These are phyloP conservation scores for Bergia puertoricense DNA, from an alignment of 92 coral and sea anemone genomes.

Conservation along the genomic window DNA sequence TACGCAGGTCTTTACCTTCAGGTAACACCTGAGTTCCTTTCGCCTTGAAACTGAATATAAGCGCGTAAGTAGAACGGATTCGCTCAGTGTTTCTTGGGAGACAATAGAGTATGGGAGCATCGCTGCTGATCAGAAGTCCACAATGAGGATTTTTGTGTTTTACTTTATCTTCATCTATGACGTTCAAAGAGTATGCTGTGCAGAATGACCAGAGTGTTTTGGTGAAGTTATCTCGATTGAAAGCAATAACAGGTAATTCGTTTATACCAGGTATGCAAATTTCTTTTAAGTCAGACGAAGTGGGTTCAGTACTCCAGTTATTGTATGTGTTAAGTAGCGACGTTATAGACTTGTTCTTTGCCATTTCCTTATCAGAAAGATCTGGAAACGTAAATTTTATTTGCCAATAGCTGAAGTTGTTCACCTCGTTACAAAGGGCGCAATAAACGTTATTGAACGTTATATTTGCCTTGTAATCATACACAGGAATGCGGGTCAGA, in stretches of 20 bases:
- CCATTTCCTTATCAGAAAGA: not conserved
- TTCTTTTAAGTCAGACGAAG: not conserved
- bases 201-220: not conserved
- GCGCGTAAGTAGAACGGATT: not conserved
- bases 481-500: not conserved
- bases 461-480: not conserved
- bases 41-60: not conserved
- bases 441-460: not conserved
- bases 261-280: not conserved
- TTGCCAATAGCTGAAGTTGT: not conserved
- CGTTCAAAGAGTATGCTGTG: not conserved
- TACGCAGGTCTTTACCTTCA: not conserved
- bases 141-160: not conserved
- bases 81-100: not conserved
- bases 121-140: not conserved
- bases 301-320: not conserved
- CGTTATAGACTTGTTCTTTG: not conserved
- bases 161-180: not conserved
- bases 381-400: not conserved
- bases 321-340: not conserved
- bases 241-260: not conserved
- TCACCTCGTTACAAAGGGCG: not conserved
- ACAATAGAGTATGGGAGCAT: not conserved
- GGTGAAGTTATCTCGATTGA: not conserved
- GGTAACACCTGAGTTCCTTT: not conserved